Evolutionary conservation across 2,113 vertebrate species (phyloP), one percentile per base, ranked within the genome.

Genomic region (Drymodes brunneopygia): DNA sequence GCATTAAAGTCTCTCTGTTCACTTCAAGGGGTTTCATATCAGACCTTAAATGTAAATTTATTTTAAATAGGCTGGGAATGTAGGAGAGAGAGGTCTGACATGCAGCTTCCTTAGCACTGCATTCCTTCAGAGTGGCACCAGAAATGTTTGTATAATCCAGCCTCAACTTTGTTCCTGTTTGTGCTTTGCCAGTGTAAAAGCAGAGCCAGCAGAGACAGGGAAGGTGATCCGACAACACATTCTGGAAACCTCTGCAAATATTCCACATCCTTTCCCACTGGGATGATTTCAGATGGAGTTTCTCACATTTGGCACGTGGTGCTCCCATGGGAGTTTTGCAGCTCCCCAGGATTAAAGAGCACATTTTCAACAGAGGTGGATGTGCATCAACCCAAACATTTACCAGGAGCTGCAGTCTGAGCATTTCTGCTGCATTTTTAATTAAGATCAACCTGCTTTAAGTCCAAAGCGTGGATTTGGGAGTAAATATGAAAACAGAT

Each of bases 31-130:
- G 47, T 67, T 92, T 89, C 77, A 61, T 95, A 94, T 95, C 94
- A 91, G 92, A 84, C 78, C 38, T 84, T 87, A 90, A 93, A 95
- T 95, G 91, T 74, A 94, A 96, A 94, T 94, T 73, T 94, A 84
- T 93, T 94, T 92, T 91, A 91, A 92, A 72, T 35, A 97, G 40
- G 29, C 13, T 71, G 82, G 7, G 7, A 15, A 15, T 56, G 53
- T 36, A 90, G 58, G 54, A 65, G 45, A 69, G 66, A 51, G 62
- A 81, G 42, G 10, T 50, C 67, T 95, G 82, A 58, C 60, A 47
- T 44, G 88, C 2, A 6, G 57, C 65, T 79, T 80, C 72, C 51
- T 74, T 20, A 62, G 42, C 71, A 38, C 29, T 90, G 74, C 53
- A 64, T 61, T 61, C 31, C 88, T 65, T 69, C 64, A 73, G 82